Conservation (phyloP, 1,140 invertebrate genomes). For the Holotrichia oblita region DNA sequence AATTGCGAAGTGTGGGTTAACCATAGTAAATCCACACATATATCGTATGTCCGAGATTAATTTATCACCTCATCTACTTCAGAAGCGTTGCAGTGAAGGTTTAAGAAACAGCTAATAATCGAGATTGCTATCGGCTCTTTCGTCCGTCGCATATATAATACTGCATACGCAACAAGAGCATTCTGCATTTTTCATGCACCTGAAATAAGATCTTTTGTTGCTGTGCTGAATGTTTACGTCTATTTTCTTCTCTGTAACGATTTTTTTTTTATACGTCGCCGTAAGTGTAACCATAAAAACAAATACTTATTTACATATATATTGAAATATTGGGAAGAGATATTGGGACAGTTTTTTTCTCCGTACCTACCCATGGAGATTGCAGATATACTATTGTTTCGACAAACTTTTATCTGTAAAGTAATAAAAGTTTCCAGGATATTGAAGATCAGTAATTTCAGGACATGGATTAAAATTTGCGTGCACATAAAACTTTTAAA, state of each 20-base stretch:
- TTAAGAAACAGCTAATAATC: slow-evolving; percentile 12
- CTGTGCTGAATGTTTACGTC: slow-evolving; percentile 8
- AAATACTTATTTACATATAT: slow-evolving; percentile 34
- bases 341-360: neutral
- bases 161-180: neutral
- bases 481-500: no score
- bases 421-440: no score
- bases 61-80: slow-evolving; percentile 34
- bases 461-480: no score
- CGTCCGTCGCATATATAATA: slow-evolving; percentile 22
- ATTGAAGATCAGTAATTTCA: no score
- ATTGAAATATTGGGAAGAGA: slow-evolving; percentile 27
- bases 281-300: slow-evolving; percentile 31
- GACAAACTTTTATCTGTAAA: no score
- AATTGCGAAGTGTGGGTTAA: slow-evolving; percentile 4
- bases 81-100: slow-evolving; percentile 3
- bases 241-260: neutral
- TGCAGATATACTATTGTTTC: no score
- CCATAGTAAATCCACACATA: neutral
- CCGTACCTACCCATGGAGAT: no score
- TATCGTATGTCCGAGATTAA: slow-evolving; percentile 12
- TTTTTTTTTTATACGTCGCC: slow-evolving; percentile 23
- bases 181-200: slow-evolving; percentile 27
- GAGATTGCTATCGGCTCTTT: slow-evolving; percentile 32
- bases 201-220: slow-evolving; percentile 28